Conservation (phyloP, 2,797 vertebrate species). For the Danio tinwini region DNA sequence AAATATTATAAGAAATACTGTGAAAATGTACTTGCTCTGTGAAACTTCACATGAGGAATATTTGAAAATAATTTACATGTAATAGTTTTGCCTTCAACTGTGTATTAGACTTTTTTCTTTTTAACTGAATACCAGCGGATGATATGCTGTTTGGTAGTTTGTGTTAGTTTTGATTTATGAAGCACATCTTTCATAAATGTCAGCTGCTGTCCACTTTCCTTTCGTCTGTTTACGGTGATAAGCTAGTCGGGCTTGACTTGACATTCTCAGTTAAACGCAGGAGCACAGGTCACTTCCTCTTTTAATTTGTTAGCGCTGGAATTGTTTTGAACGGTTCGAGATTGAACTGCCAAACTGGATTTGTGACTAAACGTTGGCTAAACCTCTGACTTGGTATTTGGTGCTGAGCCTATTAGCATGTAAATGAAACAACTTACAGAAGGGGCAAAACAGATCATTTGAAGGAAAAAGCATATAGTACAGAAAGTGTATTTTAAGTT, state of each 20-base stretch:
- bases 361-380: slow-evolving; percentile 32
- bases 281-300: slow-evolving; percentile 46
- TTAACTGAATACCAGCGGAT: not conserved
- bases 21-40: no score
- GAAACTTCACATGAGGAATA: no score
- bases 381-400: slow-evolving; percentile 51
- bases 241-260: slow-evolving; percentile 37
- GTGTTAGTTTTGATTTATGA: slow-evolving; percentile 32
- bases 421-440: slow-evolving; percentile 41
- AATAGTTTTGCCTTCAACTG: no score
- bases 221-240: slow-evolving; percentile 27
- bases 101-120: not conserved
- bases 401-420: slow-evolving; percentile 48
- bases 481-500: not conserved
- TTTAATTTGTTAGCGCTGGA: slow-evolving; percentile 54
- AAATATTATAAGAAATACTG: no score
- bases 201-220: slow-evolving; percentile 22
- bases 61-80: no score
- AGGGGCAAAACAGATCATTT: not conserved
- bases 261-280: slow-evolving; percentile 44
- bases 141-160: slow-evolving; percentile 4
- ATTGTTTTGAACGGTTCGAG: slow-evolving; percentile 49
- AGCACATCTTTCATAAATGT: slow-evolving; percentile 43
- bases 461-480: not conserved
- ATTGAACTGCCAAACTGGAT: slow-evolving; percentile 57